Evolutionary conservation across 2,888 invertebrate genomes (phyloP).

Genomic region (Perithous albicinctus): DNA sequence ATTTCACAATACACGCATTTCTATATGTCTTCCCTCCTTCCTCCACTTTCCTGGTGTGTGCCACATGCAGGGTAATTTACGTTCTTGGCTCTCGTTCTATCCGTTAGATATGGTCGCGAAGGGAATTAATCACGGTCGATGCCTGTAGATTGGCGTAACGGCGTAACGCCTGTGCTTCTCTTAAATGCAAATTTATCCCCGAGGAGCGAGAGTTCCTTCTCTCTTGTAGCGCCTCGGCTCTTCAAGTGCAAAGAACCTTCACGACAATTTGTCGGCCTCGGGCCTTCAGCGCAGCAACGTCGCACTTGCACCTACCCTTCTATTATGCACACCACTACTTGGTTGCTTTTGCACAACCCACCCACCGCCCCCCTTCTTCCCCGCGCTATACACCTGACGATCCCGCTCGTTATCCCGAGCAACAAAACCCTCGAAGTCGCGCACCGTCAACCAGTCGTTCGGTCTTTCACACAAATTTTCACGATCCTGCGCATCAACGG

Average conservation of each 20-base stretch:
- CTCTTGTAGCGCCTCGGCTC: too few relatives aligned
- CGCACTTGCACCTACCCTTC: conserved; percentile 46
- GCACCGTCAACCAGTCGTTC: not conserved
- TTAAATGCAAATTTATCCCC: conserved; percentile 66
- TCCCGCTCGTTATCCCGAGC: conserved; percentile 25
- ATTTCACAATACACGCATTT: too few relatives aligned
- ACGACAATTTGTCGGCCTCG: conserved; percentile 61
- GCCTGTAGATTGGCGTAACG: conserved; percentile 59
- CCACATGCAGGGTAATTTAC: too few relatives aligned
- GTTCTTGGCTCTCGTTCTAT: too few relatives aligned
- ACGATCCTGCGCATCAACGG: not conserved
- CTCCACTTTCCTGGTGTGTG: too few relatives aligned
- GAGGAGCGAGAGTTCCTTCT: conserved; percentile 45
- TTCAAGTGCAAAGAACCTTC: conserved; percentile 59
- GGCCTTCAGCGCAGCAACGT: conserved; percentile 38
- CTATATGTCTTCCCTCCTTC: too few relatives aligned
- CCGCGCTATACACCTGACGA: not conserved
- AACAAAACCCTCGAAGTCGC: conserved; percentile 15
- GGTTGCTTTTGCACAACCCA: too few relatives aligned
- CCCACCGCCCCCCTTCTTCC: conserved; percentile 15
- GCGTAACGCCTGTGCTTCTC: conserved; percentile 48
- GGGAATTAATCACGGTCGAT: conserved; percentile 61
- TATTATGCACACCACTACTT: conserved; percentile 39
- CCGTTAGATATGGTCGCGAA: too few relatives aligned
- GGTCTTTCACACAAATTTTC: conserved; percentile 23